Conservation (phyloP, 2,113 vertebrate genomes). For the Saimiri boliviensis region DNA sequence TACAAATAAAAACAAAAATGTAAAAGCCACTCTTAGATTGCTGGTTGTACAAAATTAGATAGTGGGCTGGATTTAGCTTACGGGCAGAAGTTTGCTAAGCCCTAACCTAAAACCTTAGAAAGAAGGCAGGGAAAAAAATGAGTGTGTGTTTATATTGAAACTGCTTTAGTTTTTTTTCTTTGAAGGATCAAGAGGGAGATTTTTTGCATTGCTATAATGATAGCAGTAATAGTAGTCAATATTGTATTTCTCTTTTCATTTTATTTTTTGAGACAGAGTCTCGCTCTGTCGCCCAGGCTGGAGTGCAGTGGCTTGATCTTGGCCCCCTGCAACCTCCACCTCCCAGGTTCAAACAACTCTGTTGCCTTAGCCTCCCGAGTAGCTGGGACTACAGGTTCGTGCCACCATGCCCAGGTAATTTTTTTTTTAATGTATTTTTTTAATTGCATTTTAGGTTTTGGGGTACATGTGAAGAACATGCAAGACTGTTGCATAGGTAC, state of each 20-base stretch:
- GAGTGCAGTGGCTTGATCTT: too few relatives aligned
- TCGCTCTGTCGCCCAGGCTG: too few relatives aligned
- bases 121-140: not conserved
- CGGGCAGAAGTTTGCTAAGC: not conserved
- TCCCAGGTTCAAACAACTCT: too few relatives aligned
- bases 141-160: not conserved
- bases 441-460: too few relatives aligned
- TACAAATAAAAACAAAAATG: not conserved
- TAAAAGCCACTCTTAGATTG: not conserved
- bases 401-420: too few relatives aligned
- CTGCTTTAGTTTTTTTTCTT: not conserved
- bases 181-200: not conserved
- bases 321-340: too few relatives aligned
- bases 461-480: too few relatives aligned
- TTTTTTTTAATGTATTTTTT: too few relatives aligned
- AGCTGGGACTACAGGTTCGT: too few relatives aligned
- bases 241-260: not conserved
- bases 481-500: too few relatives aligned
- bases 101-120: not conserved
- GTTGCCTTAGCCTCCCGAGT: too few relatives aligned
- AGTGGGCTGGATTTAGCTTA: not conserved
- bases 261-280: too few relatives aligned
- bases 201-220: not conserved
- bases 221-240: not conserved
- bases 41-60: not conserved